Conservation (phyloP, 2,797 vertebrate genomes). For the Choloepus didactylus region DNA sequence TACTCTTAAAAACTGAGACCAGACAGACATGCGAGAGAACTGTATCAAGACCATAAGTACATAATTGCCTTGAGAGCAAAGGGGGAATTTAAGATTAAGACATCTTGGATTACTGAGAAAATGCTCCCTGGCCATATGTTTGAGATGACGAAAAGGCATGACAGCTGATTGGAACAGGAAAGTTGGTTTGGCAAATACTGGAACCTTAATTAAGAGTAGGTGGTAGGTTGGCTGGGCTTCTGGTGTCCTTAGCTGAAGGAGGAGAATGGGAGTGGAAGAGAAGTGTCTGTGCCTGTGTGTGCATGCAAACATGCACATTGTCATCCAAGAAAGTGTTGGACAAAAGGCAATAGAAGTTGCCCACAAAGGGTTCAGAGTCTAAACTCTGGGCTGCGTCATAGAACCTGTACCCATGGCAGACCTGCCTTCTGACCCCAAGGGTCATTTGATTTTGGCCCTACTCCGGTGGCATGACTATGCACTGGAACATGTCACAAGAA, state of each 20-base stretch:
- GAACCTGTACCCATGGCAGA: neutral
- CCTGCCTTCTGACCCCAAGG: neutral
- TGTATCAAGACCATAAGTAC: neutral
- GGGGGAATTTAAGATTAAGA: neutral
- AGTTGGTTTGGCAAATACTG: neutral
- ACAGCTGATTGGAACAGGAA: neutral
- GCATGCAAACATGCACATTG: neutral
- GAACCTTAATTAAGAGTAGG: neutral
- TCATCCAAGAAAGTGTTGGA: neutral
- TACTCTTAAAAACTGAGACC: neutral
- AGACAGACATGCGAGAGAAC: neutral
- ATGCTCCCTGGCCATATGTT: neutral
- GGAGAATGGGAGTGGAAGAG: neutral
- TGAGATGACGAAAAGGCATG: neutral
- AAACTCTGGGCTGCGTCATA: neutral
- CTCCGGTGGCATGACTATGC: neutral
- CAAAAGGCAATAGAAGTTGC: neutral
- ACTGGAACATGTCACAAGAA: slow-evolving; percentile 24
- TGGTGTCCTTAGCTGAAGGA: neutral
- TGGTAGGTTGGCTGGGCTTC: neutral
- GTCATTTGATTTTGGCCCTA: neutral
- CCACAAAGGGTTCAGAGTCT: neutral
- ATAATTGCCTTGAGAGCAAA: neutral
- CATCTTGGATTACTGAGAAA: neutral
- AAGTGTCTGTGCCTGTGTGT: neutral